Evolutionary conservation across 2,797 vertebrate genomes (phyloP), one percentile per base, ranked within the genome.

Genomic region (Decapterus maruadsi): DNA sequence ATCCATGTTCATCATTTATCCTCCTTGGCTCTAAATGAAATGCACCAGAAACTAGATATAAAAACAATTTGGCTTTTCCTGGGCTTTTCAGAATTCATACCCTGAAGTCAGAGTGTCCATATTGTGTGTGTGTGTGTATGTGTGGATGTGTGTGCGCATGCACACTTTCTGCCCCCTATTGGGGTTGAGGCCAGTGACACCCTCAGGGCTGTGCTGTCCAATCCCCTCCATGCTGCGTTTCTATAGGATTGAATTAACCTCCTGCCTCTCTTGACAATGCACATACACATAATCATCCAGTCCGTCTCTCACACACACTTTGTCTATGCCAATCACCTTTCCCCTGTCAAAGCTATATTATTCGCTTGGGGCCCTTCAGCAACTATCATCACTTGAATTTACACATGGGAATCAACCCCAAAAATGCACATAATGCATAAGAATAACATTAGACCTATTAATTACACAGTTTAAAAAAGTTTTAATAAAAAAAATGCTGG

Each of bases 191-290:
- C 92, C 90, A 93, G 89, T 91, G 92, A 89, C 90, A 90, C 93
- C 94, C 93, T 92, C 82, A 80, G 93, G 93, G 93, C 93, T 92
- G 85, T 92, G 87, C 92, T 84, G 90, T 91, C 90, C 94, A 95
- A 95, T 94, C 94, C 93, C 91, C 83, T 78, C 86, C 93, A 92
- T 92, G 95, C 93, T 95, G 94, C 84, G 93, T 93, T 94, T 94
- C 93, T 94, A 95, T 94, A 94, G 92, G 90, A 95, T 94, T 94
- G 93, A 95, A 95, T 95, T 95, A 95, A 95, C 94, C 93, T 95
- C 92, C 90, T 91, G 83, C 91, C 90, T 93, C 92, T 88, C 87
- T 87, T 92, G 85, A 92, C 90, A 89, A 90, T 90, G 82, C 88
- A 84, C 92, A 91, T 86, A 86, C 90, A 91, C 90, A 89, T 87